phyloP scores from a whole-genome alignment of 2,797 vertebrate genomes.

The Phataginus tetradactyla region DNA sequence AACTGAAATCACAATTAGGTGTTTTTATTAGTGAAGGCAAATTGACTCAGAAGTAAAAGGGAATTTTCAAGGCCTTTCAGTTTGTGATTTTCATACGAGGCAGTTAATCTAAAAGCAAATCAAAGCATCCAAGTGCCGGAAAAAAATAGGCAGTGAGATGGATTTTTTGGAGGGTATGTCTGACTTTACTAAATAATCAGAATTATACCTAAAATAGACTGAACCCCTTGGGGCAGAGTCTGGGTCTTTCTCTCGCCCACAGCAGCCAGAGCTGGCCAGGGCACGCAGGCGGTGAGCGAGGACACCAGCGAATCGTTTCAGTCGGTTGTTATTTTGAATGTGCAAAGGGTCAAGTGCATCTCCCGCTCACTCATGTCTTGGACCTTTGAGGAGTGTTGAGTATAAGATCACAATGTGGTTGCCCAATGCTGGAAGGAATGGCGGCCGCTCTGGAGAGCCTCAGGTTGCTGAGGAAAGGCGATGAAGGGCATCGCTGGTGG shows the following conservation, averaged over 20 bases:
- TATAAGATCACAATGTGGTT: not conserved
- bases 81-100: constrained; percentile 44
- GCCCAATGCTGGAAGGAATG: not conserved
- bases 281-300: not conserved
- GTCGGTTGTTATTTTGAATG: not conserved
- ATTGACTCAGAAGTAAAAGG: constrained; percentile 58
- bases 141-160: not conserved
- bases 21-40: constrained; percentile 67
- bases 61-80: constrained; percentile 62
- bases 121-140: constrained; percentile 25
- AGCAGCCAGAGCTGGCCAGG: not conserved
- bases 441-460: not conserved
- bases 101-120: constrained; percentile 66
- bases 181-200: constrained; percentile 30
- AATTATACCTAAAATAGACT: constrained; percentile 34
- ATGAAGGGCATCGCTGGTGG: not conserved
- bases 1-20: constrained; percentile 45
- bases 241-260: not conserved
- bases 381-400: not conserved
- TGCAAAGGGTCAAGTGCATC: constrained; percentile 18
- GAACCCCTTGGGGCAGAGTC: constrained; percentile 8
- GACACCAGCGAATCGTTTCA: not conserved
- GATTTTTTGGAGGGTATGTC: not conserved
- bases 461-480: not conserved
- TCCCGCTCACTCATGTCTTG: not conserved